These are phyloP conservation scores for Patella vulgata DNA, from an alignment of 1,140 invertebrate species.

Conservation along the genomic window DNA sequence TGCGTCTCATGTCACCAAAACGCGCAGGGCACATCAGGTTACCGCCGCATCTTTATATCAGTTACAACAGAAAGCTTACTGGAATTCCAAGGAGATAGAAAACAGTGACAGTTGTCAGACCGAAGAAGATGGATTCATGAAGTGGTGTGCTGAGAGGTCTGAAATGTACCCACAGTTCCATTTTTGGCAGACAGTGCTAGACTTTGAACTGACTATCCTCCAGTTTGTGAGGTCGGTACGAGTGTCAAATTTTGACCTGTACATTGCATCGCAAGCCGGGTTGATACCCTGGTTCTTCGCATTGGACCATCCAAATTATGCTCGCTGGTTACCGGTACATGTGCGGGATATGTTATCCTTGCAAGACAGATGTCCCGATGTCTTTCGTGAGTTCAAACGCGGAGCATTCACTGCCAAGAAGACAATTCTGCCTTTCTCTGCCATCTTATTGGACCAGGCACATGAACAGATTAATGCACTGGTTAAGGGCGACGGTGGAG, in stretches of 20 bases:
- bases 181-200: constrained; percentile 22
- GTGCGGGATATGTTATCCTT: constrained; percentile 30
- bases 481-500: constrained; percentile 37
- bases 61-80: constrained; percentile 1
- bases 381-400: constrained; percentile 23
- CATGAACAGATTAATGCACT: constrained; percentile 43
- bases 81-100: no score
- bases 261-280: constrained; percentile 26
- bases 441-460: constrained; percentile 44
- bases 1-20: constrained; percentile 23
- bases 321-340: constrained; percentile 44
- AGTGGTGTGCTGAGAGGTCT: no score
- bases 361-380: constrained; percentile 13
- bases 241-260: constrained; percentile 37
- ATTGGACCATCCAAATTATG: constrained; percentile 43
- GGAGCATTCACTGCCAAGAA: constrained; percentile 34
- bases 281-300: constrained; percentile 43
- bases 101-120: no score
- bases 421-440: constrained; percentile 21
- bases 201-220: constrained; percentile 4
- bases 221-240: constrained; percentile 22
- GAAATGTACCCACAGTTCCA: constrained; percentile 15
- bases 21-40: constrained; percentile 28
- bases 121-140: no score
- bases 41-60: constrained; percentile 11